These are phyloP conservation scores for Rhinichthys osculus DNA, from an alignment of 2,797 vertebrate species.

Conservation along the genomic window DNA sequence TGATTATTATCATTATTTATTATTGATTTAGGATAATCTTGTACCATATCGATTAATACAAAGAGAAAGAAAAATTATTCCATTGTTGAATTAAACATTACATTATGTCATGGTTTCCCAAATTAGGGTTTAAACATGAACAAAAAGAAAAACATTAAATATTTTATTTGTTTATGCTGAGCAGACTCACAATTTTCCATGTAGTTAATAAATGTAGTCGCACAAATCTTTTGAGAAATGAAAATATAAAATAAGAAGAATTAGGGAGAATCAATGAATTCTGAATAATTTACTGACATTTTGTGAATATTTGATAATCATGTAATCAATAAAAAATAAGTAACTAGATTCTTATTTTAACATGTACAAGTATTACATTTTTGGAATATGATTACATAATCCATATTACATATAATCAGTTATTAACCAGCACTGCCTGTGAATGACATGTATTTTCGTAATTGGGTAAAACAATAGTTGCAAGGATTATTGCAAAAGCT, in stretches of 20 bases:
- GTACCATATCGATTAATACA: background rate
- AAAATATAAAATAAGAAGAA: background rate
- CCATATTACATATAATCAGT: background rate
- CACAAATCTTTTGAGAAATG: background rate
- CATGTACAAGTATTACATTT: background rate
- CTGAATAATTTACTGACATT: background rate
- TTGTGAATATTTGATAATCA: background rate
- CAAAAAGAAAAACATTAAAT: background rate
- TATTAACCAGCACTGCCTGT: background rate
- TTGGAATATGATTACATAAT: background rate
- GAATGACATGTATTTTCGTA: background rate
- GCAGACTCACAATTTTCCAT: background rate
- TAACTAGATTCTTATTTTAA: background rate
- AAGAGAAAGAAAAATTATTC: background rate
- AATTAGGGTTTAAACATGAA: background rate
- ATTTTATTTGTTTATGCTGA: background rate
- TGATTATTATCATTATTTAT: too few relatives aligned
- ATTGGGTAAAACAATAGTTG: background rate
- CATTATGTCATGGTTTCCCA: background rate
- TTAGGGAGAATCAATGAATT: background rate
- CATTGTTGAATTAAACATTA: background rate
- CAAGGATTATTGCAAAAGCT: background rate
- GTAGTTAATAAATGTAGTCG: too few relatives aligned
- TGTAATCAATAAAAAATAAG: background rate
- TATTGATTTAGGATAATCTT: too few relatives aligned